phyloP scores from a whole-genome alignment of 1,140 invertebrate species.

The Plodia interpunctella region DNA sequence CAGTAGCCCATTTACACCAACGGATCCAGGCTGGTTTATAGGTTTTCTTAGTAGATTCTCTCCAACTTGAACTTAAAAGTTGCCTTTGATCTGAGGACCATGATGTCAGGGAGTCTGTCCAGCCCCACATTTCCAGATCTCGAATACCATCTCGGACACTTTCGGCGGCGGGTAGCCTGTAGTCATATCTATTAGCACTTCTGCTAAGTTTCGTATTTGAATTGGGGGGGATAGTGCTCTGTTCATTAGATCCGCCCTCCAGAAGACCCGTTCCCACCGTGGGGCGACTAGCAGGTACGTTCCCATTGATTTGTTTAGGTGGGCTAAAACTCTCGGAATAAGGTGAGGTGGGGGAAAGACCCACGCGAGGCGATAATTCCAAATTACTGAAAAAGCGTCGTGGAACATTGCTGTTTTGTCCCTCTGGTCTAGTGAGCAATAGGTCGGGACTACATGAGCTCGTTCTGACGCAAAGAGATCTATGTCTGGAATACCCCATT shows the following conservation, averaged over 20 bases:
- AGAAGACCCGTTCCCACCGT: constrained; percentile 6
- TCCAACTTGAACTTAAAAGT: no score
- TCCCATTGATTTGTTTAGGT: not conserved
- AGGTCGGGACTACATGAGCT: not conserved
- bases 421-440: not conserved
- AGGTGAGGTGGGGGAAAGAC: not conserved
- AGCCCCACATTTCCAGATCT: no score
- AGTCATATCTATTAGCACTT: no score
- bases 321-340: not conserved
- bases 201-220: no score
- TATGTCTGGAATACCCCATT: not conserved
- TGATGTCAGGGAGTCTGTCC: no score
- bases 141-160: no score
- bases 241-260: constrained; percentile 5
- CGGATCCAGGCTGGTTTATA: no score
- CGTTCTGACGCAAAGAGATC: not conserved
- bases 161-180: not conserved
- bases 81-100: no score
- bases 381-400: not conserved
- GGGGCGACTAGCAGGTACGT: not conserved
- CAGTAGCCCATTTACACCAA: no score
- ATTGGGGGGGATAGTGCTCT: not conserved
- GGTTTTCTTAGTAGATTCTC: no score
- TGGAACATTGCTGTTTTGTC: not conserved
- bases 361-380: constrained; percentile 5